Base-by-base conservation (phyloP, 2,888 invertebrate genomes). In the Sarcophaga variegata region DNA sequence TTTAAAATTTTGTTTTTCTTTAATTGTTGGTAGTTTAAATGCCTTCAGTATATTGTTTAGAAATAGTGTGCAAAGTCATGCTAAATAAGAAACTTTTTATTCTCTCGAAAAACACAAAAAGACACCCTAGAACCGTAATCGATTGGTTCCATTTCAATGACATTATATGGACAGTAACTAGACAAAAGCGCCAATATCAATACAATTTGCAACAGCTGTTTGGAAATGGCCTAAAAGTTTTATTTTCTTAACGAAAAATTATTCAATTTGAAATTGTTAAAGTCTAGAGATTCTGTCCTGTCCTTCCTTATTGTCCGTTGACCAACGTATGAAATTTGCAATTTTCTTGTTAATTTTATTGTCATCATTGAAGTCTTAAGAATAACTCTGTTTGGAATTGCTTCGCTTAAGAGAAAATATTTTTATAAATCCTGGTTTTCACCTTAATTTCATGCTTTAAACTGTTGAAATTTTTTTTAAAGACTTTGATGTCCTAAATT, bases 121-220 rank as follows among this genome's bases (percentile, higher is more conserved):
- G 17, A 54, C 25, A 54, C 10, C 49, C 8, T 60, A 72, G 3
- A 20, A 20, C 45, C 17, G 47, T 54, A 90, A 92, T 91, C 90
- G 89, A 92, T 92, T 91, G 88, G 91, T 90, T 91, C 91, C 90
- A 89, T 89, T 84, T 88, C 89, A 88, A 66, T 89, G 89, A 87
- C 75, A 88, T 87, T 90, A 86, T 76, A 70, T 66, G 64, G 66
- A 12, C 20, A 10, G 59, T 60, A 54, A 25, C 1, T 14, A 22
- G 6, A 14, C 25, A 54, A 75, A 64, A 49, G 6, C 14, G 8
- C 47, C 45, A 17, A 2, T 49, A 25, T 60, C 66, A 63, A 14
- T n/a, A 63, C 67, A 78, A 89, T 89, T 89, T 85, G 67, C 81
- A 83, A 75, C 88, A 89, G 88, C 88, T 88, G 89, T 87, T 89